These are phyloP conservation scores for Sapajus apella DNA, from an alignment of 2,113 vertebrate species.

Conservation along the genomic window DNA sequence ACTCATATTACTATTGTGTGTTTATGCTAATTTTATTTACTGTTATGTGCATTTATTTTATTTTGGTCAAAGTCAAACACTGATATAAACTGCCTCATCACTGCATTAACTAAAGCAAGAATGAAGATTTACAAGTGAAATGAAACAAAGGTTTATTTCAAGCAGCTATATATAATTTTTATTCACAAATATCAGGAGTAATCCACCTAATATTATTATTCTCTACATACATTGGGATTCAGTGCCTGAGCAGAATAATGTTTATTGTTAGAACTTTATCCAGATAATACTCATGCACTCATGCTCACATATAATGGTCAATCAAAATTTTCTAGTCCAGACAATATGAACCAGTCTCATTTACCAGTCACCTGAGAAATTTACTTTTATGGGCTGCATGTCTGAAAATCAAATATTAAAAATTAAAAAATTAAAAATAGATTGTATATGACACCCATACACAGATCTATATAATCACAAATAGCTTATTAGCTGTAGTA, in stretches of 20 bases:
- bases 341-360: background rate
- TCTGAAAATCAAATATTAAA: conserved; percentile 20
- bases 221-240: background rate
- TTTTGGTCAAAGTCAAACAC: conserved; percentile 5
- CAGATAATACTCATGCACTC: background rate
- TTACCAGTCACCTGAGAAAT: background rate
- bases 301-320: background rate
- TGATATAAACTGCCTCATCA: background rate
- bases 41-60: background rate
- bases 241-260: background rate
- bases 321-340: background rate
- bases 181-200: background rate
- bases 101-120: background rate
- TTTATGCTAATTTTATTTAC: background rate
- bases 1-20: background rate
- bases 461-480: background rate
- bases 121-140: background rate
- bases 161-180: background rate
- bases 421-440: background rate
- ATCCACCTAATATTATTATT: background rate
- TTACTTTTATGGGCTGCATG: background rate
- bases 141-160: background rate
- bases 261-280: background rate
- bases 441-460: background rate
- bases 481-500: background rate